Base-by-base conservation (phyloP, 2,113 vertebrate species). In the Pelmatolapia mariae region DNA sequence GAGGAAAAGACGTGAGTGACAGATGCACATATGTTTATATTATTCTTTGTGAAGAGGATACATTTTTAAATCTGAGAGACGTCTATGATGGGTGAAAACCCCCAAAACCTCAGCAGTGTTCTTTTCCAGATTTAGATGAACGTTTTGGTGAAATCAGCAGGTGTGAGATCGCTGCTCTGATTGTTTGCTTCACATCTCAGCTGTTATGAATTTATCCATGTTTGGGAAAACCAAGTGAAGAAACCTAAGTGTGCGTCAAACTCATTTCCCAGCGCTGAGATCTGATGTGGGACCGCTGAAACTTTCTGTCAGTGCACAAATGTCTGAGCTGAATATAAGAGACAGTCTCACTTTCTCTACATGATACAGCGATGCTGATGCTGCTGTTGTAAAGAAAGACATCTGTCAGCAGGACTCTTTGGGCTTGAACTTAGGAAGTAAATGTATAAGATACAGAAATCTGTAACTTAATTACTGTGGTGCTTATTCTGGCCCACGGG, bases 351-450 rank as follows among this genome's bases (percentile, higher is more conserved):
- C 61, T 7, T 36, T 7, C 18, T 63, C 59, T 12, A 36, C 31
- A 0, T 0, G 18, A 63, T 3, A 19, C 59, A 7, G 59, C 0
- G 2, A 33, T 0, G 59, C 31, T 31, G 56, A 1, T 54, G 53
- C 22, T 33, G 59, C 0, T 63, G 18, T 1, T 54, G n/a, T 3
- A 24, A 0, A 56, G 22, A 56, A 7, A 56, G 53, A 24, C 53
- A 3, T 13, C 22, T 56, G 54, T 56, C 53, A 56, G 53, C 53
- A 13, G 22, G 61, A 66, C 10, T 36, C 61, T 66, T 36, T 63
- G 3, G 59, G 61, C 4, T 10, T 66, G 2, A 66, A 66, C 9
- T 5, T 36, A 63, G 31, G 10, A 36, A 63, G 4, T 63, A 3
- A 63, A 63, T 0, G 61, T 38, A 0, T n/a, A 12, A 66, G 1